Evolutionary conservation across 2,888 invertebrate genomes (phyloP).

Genomic region (Cheilosia variabilis): DNA sequence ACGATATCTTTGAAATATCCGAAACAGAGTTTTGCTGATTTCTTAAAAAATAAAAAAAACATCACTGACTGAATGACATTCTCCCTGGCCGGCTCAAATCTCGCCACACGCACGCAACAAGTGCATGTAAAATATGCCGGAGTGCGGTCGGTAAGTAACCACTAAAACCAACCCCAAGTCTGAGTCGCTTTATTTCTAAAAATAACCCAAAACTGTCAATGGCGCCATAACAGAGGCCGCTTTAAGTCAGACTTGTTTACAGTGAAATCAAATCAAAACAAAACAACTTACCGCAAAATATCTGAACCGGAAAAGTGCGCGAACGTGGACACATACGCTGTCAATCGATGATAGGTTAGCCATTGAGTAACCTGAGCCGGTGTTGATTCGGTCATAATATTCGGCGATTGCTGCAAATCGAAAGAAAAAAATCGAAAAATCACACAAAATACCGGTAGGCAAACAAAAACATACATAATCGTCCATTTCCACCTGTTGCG

Average conservation of each 20-base stretch:
- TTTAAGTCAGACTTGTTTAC: background rate
- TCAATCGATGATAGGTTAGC: constrained; percentile 91
- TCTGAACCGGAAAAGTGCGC: constrained; percentile 95
- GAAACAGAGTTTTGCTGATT: no score
- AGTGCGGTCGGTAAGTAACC: no score
- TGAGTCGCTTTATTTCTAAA: no score
- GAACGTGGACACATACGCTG: constrained; percentile 90
- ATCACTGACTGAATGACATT: no score
- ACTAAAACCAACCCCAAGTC: no score
- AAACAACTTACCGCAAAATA: constrained; percentile 87
- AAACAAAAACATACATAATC: constrained; percentile 80
- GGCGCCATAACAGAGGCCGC: background rate
- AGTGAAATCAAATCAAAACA: background rate
- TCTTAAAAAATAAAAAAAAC: no score
- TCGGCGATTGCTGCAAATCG: constrained; percentile 57
- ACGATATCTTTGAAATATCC: no score
- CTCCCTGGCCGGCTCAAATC: no score
- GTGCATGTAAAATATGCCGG: no score
- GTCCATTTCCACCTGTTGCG: constrained; percentile 82
- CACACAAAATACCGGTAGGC: background rate
- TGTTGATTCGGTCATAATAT: constrained; percentile 87
- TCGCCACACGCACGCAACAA: no score
- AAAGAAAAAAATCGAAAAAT: constrained; percentile 13
- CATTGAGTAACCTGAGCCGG: constrained; percentile 91
- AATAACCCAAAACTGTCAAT: no score